These are phyloP conservation scores for Adelges cooleyi DNA, from an alignment of 1,140 invertebrate species.

Conservation along the genomic window DNA sequence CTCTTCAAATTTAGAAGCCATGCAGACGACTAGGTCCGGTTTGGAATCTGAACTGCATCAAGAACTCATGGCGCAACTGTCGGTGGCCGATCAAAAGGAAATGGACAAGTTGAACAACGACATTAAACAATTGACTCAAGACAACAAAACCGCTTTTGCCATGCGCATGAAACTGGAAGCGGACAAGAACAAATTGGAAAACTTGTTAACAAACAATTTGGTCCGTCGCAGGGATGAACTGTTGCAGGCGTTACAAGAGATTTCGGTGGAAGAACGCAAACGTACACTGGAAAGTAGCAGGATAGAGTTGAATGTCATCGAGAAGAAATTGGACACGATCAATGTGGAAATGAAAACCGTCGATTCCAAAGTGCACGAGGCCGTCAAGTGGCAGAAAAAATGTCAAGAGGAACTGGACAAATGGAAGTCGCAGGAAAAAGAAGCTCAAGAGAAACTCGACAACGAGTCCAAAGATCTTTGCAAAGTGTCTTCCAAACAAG, in stretches of 20 bases:
- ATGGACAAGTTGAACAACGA: conserved; percentile 92
- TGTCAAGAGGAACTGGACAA: conserved; percentile 68
- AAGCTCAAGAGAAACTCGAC: conserved; percentile 89
- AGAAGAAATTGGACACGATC: conserved; percentile 71
- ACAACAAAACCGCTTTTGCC: conserved; percentile 92
- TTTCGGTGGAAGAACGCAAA: conserved; percentile 86
- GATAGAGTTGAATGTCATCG: conserved; percentile 62
- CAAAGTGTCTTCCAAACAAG: conserved; percentile 93
- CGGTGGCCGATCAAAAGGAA: conserved; percentile 53
- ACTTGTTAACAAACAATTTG: conserved; percentile 91
- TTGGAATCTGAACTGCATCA: conserved; percentile 85
- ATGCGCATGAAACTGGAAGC: conserved; percentile 91
- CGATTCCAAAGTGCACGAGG: conserved; percentile 69
- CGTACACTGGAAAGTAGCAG: conserved; percentile 73
- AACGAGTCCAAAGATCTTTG: conserved; percentile 94
- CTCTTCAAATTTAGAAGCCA: conserved; percentile 84
- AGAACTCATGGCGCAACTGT: conserved; percentile 70
- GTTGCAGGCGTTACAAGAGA: conserved; percentile 76
- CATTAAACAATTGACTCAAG: conserved; percentile 80
- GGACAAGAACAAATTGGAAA: conserved; percentile 95
- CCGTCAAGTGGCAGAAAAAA: conserved; percentile 57
- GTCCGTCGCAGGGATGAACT: conserved; percentile 79
- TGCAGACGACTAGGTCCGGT: conserved; percentile 89
- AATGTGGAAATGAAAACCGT: conserved; percentile 67
- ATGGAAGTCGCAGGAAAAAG: conserved; percentile 80